Percentiles rank a stretch among this genome's conserved stretches.
Evolutionary conservation across 1,140 invertebrate genomes (phyloP).

Genomic region (Brachionus paranguensis): DNA sequence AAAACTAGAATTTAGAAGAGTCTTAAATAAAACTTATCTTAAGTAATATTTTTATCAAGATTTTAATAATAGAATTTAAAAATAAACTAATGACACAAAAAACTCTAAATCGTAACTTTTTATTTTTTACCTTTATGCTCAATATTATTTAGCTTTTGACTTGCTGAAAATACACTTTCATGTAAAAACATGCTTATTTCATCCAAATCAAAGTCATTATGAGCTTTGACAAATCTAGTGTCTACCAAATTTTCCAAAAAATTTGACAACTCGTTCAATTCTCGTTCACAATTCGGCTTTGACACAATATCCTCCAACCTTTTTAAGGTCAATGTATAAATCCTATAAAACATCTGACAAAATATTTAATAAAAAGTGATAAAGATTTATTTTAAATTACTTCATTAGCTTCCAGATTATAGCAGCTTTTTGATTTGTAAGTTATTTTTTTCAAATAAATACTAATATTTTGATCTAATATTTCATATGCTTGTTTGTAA

Average conservation of each 20-base stretch:
- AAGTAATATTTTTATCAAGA: too few species aligned
- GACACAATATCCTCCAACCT: background rate
- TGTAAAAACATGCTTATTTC: slow-evolving; percentile 18
- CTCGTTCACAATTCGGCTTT: background rate
- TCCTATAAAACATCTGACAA: slow-evolving; percentile 30
- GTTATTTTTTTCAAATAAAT: slow-evolving; percentile 22
- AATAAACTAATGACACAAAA: too few species aligned
- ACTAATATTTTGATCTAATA: background rate
- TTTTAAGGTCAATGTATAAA: slow-evolving; percentile 10
- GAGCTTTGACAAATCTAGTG: slow-evolving; percentile 14
- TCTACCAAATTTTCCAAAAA: slow-evolving; percentile 25
- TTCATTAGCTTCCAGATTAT: slow-evolving; percentile 32
- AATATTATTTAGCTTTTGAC: background rate
- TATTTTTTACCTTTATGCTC: slow-evolving; percentile 26
- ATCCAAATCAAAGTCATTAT: slow-evolving; percentile 29
- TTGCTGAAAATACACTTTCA: slow-evolving; percentile 7
- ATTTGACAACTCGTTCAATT: background rate
- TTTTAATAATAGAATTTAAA: too few species aligned
- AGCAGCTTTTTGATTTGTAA: slow-evolving; percentile 24
- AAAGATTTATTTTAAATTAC: background rate
- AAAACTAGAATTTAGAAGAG: too few species aligned
- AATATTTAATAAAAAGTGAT: background rate
- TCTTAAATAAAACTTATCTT: too few species aligned
- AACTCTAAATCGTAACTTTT: too few species aligned
- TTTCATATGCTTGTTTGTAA: slow-evolving; percentile 28